These are phyloP conservation scores for Phoebastria nigripes DNA, from an alignment of 2,797 vertebrate species.

Conservation along the genomic window DNA sequence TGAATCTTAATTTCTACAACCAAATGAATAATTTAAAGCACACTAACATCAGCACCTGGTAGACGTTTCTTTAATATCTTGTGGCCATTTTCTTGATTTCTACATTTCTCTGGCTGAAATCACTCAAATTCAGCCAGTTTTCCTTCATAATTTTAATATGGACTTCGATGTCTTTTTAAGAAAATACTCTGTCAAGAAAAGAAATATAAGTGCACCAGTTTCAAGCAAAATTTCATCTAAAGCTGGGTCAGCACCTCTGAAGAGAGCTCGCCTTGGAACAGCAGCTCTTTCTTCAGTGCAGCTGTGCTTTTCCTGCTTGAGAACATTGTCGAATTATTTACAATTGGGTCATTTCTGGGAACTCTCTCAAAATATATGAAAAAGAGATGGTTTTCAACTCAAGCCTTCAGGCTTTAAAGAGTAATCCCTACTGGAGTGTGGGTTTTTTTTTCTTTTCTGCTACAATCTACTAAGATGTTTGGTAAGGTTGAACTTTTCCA, in stretches of 20 bases:
- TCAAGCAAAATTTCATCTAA: background rate
- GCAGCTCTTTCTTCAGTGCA: background rate
- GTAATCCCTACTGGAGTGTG: background rate
- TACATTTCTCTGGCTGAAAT: background rate
- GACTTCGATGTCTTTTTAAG: background rate
- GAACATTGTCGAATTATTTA: background rate
- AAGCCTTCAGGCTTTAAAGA: background rate
- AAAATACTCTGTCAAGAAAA: background rate
- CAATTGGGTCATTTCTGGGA: background rate
- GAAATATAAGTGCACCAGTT: background rate
- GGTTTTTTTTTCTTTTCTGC: background rate
- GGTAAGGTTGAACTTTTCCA: background rate
- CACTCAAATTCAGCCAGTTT: background rate
- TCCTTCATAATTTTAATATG: background rate
- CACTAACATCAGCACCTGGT: background rate
- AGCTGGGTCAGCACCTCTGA: slow-evolving; percentile 25
- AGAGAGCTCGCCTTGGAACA: background rate
- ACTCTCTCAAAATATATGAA: background rate
- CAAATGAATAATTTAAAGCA: background rate
- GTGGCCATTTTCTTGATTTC: background rate
- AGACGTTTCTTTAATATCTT: background rate
- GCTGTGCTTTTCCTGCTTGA: background rate
- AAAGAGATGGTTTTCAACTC: background rate
- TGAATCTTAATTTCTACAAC: background rate
- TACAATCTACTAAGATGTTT: background rate